Percentiles rank a stretch among this genome's conserved stretches.
These are phyloP conservation scores for Cyphomyrus discorhynchus DNA, from an alignment of 2,113 vertebrate species.

Conservation along the genomic window DNA sequence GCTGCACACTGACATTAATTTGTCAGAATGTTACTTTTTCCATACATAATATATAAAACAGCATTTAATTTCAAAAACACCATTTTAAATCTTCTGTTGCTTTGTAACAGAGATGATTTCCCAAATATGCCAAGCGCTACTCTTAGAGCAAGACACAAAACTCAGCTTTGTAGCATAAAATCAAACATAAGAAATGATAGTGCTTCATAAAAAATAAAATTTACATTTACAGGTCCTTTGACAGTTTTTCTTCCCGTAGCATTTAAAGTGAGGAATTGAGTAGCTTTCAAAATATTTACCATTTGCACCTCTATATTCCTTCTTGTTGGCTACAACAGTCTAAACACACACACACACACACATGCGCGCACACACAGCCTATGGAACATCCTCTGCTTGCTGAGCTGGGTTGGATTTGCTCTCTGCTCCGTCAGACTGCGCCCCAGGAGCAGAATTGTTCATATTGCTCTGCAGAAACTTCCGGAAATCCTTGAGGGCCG, in stretches of 20 bases:
- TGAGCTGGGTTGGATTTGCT: conserved; percentile 37
- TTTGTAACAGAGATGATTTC: not conserved
- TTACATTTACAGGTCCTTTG: conserved; percentile 1
- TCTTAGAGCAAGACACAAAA: not conserved
- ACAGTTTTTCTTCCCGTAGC: not conserved
- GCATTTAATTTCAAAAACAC: not conserved
- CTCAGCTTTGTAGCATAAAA: not conserved
- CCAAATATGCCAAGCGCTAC: not conserved
- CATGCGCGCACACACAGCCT: conserved; percentile 19
- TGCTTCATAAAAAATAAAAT: conserved; percentile 13
- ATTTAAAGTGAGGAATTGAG: not conserved
- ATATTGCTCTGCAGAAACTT: conserved; percentile 79
- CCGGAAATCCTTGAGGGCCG: conserved; percentile 86
- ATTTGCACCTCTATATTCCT: not conserved
- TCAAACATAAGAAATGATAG: not conserved
- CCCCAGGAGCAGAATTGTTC: conserved; percentile 39
- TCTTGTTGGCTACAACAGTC: not conserved
- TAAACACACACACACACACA: not conserved
- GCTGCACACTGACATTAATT: not conserved
- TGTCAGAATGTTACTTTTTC: not conserved
- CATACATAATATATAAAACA: not conserved
- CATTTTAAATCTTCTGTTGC: not conserved
- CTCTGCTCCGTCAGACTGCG: conserved; percentile 24
- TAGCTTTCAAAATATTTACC: not conserved
- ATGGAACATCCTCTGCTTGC: conserved; percentile 42